phyloP scores from a whole-genome alignment of 2,113 vertebrate species.

The Myodes glareolus region DNA sequence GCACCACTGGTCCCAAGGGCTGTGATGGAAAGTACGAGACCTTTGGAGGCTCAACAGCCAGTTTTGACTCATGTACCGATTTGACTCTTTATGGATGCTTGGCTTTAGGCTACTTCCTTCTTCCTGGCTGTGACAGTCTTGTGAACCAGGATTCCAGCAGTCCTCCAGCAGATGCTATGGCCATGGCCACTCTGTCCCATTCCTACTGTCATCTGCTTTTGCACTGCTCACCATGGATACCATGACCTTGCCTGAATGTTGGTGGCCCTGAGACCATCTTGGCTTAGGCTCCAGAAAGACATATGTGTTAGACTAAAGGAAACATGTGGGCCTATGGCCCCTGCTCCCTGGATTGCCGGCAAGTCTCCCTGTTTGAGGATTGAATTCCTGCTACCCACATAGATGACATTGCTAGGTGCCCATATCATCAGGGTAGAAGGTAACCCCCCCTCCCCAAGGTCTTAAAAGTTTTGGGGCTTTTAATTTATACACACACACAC shows the following conservation, averaged over 20 bases:
- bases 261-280: neutral
- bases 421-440: rapidly evolving
- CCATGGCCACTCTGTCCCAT: rapidly evolving
- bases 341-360: neutral
- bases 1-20: neutral
- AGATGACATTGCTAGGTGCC: neutral
- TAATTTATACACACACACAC: too few species aligned
- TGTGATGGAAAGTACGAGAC: neutral
- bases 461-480: neutral
- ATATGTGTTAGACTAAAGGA: neutral
- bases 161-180: neutral
- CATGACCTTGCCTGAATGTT: neutral
- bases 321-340: neutral
- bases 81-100: neutral
- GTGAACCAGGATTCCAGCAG: neutral
- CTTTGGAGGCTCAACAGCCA: neutral
- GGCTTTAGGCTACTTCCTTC: neutral
- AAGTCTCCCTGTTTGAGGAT: neutral
- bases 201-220: rapidly evolving
- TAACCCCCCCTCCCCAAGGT: neutral
- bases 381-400: neutral
- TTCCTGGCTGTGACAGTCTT: neutral
- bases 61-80: neutral
- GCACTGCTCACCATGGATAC: neutral
- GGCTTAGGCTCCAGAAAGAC: neutral